Conservation (phyloP, 2,113 vertebrate genomes). For the Loxodonta africana region DNA sequence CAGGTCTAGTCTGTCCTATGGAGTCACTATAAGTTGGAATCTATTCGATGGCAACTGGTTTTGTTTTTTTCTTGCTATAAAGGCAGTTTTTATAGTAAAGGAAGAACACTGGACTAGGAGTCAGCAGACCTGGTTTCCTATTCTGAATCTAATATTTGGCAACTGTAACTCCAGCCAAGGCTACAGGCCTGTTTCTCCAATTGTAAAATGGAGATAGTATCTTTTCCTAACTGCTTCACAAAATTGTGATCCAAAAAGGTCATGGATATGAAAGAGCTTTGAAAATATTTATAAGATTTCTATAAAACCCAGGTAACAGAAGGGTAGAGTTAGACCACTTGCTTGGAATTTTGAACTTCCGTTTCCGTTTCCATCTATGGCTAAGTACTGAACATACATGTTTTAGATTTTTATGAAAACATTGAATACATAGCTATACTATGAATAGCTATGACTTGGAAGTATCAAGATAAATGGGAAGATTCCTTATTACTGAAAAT, state of each 20-base stretch:
- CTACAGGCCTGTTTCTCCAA: background rate
- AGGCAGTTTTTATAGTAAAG: conserved; percentile 19
- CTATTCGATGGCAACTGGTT: no score
- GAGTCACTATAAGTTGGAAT: no score
- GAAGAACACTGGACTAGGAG: background rate
- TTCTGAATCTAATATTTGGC: background rate
- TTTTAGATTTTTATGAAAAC: conserved; percentile 50
- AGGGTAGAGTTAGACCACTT: background rate
- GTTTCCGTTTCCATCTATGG: conserved; percentile 54
- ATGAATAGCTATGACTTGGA: conserved; percentile 18
- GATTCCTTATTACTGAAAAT: conserved; percentile 51
- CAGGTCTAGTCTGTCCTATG: no score
- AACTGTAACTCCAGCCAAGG: background rate
- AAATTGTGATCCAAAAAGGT: background rate
- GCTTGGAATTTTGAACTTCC: conserved; percentile 20
- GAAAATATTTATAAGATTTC: conserved; percentile 26
- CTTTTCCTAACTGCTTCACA: background rate
- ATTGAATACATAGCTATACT: conserved; percentile 18
- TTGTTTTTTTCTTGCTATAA: background rate
- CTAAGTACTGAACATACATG: conserved; percentile 44
- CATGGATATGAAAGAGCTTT: background rate
- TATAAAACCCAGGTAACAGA: conserved; percentile 29
- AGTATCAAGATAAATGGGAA: conserved; percentile 32
- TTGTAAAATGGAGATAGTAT: background rate
- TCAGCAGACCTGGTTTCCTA: background rate